Evolutionary conservation across 2,113 vertebrate species (phyloP), one percentile per base, ranked within the genome.

Genomic region (Thinocorus orbignyianus): DNA sequence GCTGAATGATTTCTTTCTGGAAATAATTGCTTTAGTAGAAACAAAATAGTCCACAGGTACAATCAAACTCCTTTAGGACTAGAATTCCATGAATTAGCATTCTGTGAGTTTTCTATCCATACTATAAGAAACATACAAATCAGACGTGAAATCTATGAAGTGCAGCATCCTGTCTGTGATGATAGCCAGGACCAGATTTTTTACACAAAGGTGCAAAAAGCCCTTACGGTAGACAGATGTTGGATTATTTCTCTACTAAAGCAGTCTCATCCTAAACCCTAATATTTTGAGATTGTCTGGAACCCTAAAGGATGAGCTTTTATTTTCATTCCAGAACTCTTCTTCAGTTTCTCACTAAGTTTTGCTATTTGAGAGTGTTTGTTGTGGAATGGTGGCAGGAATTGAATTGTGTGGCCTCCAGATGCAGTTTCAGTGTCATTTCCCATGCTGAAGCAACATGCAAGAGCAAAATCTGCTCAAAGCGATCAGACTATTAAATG

Each of bases 141-240:
- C 44, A 78, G 74, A 92, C 62, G 23, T 90, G 51, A 60, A 90
- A 73, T 74, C 65, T 88, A 22, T 87, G 65, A 78, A 91, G 80
- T 1, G 1, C 41, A 93, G 83, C 57, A 96, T 92, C 82, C 90
- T 92, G 95, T 81, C 82, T 0, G 0, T 79, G 77, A 88, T 65
- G 35, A 42, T 57, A 86, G 90, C 72, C 86, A 96, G 91, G 48
- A 89, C 72, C 93, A 93, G 83, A 93, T 93, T 73, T 94, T 95
- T 93, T 51, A 81, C 33, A 84, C 60, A 70, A 91, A 95, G 82
- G 92, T 95, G 91, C 39, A 94, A 96, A 92, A 95, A 52, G 1
- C 9, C 42, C 31, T 85, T 83, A 81, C 79, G 88, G 90, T 86
- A 84, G 88, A 82, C 82, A 96, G 79, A 92, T 90, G 92, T 90